phyloP scores from a whole-genome alignment of 2,797 vertebrate species.

The Melanotaenia pygmaea region DNA sequence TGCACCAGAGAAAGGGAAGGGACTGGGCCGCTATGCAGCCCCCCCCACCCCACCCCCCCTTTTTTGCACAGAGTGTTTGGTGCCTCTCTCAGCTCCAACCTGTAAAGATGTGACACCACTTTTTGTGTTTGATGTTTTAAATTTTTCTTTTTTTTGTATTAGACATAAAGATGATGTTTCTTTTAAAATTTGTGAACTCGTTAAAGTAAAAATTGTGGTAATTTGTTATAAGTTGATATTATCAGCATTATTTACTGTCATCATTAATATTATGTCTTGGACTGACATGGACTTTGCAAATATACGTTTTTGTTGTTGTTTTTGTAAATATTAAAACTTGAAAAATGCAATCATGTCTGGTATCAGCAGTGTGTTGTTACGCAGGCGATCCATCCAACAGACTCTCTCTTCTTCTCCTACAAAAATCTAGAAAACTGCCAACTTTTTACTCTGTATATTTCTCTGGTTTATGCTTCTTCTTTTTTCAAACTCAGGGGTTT shows the following conservation, averaged over 20 bases:
- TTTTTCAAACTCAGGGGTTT: constrained; percentile 82
- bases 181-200: constrained; percentile 75
- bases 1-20: constrained; percentile 69
- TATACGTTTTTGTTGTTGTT: constrained; percentile 62
- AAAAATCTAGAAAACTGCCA: constrained; percentile 77
- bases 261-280: constrained; percentile 68
- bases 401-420: constrained; percentile 59
- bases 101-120: constrained; percentile 72
- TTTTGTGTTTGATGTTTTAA: constrained; percentile 77
- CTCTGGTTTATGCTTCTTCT: constrained; percentile 65
- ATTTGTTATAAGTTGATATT: constrained; percentile 78
- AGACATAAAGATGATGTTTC: constrained; percentile 73
- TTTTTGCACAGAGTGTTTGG: constrained; percentile 73
- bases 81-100: constrained; percentile 66
- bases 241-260: constrained; percentile 68
- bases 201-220: constrained; percentile 77
- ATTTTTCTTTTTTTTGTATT: constrained; percentile 73
- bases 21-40: constrained; percentile 33
- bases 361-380: constrained; percentile 56
- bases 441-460: constrained; percentile 71
- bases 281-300: constrained; percentile 64
- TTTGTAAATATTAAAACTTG: constrained; percentile 83
- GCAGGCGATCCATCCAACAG: constrained; percentile 52
- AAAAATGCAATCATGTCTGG: constrained; percentile 76
- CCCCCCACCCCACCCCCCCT: constrained; percentile 16